Conservation (phyloP, 2,113 vertebrate species). For the Cairina moschata region DNA sequence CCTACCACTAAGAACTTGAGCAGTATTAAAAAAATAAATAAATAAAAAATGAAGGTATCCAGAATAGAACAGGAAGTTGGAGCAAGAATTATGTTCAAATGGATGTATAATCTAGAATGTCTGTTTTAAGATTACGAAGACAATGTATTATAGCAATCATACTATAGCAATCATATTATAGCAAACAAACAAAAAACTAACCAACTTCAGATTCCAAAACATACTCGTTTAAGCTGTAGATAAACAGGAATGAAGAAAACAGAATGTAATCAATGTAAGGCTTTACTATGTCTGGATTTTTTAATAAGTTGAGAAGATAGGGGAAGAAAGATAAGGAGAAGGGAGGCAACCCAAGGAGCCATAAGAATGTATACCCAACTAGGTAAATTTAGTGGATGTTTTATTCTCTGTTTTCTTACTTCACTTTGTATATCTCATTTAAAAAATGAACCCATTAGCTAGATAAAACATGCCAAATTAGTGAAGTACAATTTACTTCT, state of each 20-base stretch:
- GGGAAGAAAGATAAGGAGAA: not conserved
- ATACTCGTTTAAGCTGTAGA: not conserved
- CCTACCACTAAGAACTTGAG: not conserved
- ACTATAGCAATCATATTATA: not conserved
- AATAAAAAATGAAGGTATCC: not conserved
- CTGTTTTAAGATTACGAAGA: not conserved
- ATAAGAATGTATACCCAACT: not conserved
- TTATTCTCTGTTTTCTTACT: not conserved
- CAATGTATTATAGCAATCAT: not conserved
- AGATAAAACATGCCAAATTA: not conserved
- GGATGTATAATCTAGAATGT: not conserved
- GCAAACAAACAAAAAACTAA: not conserved
- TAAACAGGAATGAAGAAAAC: not conserved
- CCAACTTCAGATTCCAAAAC: not conserved
- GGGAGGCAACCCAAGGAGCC: not conserved
- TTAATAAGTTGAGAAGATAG: not conserved
- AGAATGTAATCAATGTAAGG: not conserved
- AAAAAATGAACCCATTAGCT: not conserved
- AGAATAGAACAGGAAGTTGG: not conserved
- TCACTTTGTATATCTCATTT: not conserved
- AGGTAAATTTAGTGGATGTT: not conserved
- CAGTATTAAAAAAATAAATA: no score
- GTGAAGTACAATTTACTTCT: not conserved
- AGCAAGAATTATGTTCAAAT: not conserved
- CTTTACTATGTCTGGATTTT: not conserved